Evolutionary conservation across 2,113 vertebrate species (phyloP).

Genomic region (Pterophyllum scalare): DNA sequence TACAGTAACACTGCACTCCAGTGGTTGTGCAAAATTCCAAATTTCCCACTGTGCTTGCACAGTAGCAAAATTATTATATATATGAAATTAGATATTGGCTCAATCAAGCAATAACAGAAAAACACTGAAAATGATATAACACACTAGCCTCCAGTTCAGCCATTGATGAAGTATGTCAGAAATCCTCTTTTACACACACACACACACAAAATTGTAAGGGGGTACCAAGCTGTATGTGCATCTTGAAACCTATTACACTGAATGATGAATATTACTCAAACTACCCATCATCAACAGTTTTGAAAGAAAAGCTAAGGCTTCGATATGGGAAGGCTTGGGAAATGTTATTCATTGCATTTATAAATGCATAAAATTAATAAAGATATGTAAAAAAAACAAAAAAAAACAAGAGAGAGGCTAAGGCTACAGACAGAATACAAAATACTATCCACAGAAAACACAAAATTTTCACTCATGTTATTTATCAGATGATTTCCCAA

Average conservation of each 20-base stretch:
- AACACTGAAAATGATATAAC: not conserved
- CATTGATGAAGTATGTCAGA: not conserved
- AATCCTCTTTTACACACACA: too few species aligned
- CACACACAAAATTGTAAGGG: too few species aligned
- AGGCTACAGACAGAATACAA: too few species aligned
- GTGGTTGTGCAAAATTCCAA: not conserved
- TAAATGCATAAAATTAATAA: too few species aligned
- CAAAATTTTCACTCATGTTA: too few species aligned
- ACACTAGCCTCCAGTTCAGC: too few species aligned
- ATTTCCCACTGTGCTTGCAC: not conserved
- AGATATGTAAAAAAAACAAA: too few species aligned
- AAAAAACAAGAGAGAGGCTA: too few species aligned
- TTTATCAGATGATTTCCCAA: not conserved
- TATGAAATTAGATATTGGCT: not conserved
- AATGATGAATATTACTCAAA: not conserved
- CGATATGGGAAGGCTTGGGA: too few species aligned
- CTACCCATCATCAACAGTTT: not conserved
- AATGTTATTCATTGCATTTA: too few species aligned
- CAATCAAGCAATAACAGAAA: not conserved
- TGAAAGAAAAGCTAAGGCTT: not conserved
- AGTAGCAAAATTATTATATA: not conserved
- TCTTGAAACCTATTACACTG: not conserved
- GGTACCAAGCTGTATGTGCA: not conserved
- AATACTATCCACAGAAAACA: not conserved
- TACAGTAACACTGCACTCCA: too few species aligned